Percentiles rank a stretch among this genome's conserved stretches.
Evolutionary conservation across 2,888 invertebrate genomes (phyloP).

Genomic region (Rhabditoides inermis): DNA sequence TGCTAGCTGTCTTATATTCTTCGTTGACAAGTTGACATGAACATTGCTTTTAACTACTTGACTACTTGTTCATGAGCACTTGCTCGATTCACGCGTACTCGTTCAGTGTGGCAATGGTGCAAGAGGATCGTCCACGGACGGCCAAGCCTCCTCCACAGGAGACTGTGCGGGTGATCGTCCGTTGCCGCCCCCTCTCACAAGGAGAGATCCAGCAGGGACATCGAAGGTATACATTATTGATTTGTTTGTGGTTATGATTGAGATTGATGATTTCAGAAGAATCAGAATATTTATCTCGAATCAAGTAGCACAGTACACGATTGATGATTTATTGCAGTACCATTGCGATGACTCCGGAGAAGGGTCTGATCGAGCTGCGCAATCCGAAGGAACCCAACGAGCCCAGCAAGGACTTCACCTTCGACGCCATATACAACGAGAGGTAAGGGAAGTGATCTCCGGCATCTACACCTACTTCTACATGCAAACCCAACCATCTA

Average conservation of each 20-base stretch:
- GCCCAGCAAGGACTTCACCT: slow-evolving; percentile 77
- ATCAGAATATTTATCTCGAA: too few relatives aligned
- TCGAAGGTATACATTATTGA: slow-evolving; percentile 55
- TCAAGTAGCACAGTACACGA: not conserved
- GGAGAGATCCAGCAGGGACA: slow-evolving; percentile 72
- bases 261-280: not conserved
- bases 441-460: too few relatives aligned
- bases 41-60: too few relatives aligned
- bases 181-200: slow-evolving; percentile 86
- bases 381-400: slow-evolving; percentile 69
- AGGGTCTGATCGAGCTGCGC: slow-evolving; percentile 80
- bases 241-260: not conserved
- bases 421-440: slow-evolving; percentile 91
- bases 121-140: not conserved
- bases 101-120: not conserved
- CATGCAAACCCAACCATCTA: too few relatives aligned
- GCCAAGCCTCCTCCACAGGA: slow-evolving; percentile 17
- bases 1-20: too few relatives aligned
- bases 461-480: too few relatives aligned
- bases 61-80: too few relatives aligned
- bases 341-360: slow-evolving; percentile 74
- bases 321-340: slow-evolving; percentile 56
- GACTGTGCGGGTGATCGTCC: slow-evolving; percentile 74
- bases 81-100: not conserved
- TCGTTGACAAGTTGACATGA: too few relatives aligned